phyloP scores from a whole-genome alignment of 2,888 invertebrate species.

The Caenorhabditis auriculariae region DNA sequence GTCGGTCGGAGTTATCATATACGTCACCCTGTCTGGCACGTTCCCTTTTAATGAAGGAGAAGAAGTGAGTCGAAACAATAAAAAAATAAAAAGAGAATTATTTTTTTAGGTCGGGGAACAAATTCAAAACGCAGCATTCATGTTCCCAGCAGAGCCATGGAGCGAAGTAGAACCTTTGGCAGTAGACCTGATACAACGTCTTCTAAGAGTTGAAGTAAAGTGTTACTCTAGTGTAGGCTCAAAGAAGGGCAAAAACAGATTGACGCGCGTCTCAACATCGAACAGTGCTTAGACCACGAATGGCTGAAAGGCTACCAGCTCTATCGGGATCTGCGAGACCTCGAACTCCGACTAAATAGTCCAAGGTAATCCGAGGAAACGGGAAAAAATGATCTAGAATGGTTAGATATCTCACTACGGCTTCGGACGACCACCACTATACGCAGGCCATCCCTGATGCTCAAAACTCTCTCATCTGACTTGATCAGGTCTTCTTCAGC shows the following conservation, averaged over 20 bases:
- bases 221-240: neutral
- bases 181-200: constrained; percentile 92
- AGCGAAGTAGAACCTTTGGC: constrained; percentile 89
- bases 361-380: constrained; percentile 10
- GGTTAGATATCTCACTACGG: no score
- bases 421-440: no score
- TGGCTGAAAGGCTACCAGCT: constrained; percentile 60
- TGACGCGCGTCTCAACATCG: constrained; percentile 59
- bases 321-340: constrained; percentile 49
- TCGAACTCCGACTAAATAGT: constrained; percentile 51
- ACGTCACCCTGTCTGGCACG: constrained; percentile 91
- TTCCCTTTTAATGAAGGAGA: constrained; percentile 97
- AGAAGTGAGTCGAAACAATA: constrained; percentile 25
- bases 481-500: no score
- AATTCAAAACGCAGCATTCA: constrained; percentile 98
- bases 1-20: constrained; percentile 98
- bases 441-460: no score
- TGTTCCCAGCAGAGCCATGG: constrained; percentile 99
- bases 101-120: constrained; percentile 88
- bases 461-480: no score
- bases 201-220: constrained; percentile 78
- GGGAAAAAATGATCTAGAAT: neutral
- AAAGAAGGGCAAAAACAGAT: constrained; percentile 39
- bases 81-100: constrained; percentile 15
- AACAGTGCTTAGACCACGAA: constrained; percentile 56